These are phyloP conservation scores for Calosoma granatense DNA, from an alignment of 1,140 invertebrate species.

Conservation along the genomic window DNA sequence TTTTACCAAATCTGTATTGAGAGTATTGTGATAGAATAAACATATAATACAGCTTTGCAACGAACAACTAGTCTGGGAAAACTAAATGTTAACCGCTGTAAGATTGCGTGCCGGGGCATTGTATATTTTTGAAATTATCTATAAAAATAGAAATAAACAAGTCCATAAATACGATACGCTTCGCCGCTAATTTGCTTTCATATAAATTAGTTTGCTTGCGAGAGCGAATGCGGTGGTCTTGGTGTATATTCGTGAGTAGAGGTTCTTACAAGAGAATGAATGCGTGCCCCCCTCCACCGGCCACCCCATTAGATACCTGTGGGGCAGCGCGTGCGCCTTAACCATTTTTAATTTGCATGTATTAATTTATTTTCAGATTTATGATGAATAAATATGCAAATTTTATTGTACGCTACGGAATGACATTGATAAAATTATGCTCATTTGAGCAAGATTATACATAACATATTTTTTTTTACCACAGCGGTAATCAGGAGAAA, in stretches of 20 bases:
- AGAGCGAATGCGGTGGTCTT: neutral
- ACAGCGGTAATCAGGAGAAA: too few species aligned
- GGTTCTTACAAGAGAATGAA: too few species aligned
- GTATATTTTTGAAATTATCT: slow-evolving; percentile 7
- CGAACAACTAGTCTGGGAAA: too few species aligned
- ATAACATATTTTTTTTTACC: too few species aligned
- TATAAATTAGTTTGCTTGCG: slow-evolving; percentile 3
- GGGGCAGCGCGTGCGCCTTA: neutral
- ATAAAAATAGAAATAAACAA: slow-evolving; percentile 8
- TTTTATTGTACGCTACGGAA: neutral
- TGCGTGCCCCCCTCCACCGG: neutral
- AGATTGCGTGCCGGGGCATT: neutral
- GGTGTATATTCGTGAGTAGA: neutral
- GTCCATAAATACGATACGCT: slow-evolving; percentile 7
- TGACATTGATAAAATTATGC: neutral
- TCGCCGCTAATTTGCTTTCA: slow-evolving; percentile 2
- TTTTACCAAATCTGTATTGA: too few species aligned
- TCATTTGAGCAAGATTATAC: too few species aligned
- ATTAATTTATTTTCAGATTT: slow-evolving; percentile 7
- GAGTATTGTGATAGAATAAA: too few species aligned
- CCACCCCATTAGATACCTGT: too few species aligned
- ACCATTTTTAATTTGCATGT: neutral
- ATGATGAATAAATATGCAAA: slow-evolving; percentile 3
- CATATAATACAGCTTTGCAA: too few species aligned
- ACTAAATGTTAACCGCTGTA: too few species aligned